These are phyloP conservation scores for Phymastichus coffea DNA, from an alignment of 1,140 invertebrate species.

Conservation along the genomic window DNA sequence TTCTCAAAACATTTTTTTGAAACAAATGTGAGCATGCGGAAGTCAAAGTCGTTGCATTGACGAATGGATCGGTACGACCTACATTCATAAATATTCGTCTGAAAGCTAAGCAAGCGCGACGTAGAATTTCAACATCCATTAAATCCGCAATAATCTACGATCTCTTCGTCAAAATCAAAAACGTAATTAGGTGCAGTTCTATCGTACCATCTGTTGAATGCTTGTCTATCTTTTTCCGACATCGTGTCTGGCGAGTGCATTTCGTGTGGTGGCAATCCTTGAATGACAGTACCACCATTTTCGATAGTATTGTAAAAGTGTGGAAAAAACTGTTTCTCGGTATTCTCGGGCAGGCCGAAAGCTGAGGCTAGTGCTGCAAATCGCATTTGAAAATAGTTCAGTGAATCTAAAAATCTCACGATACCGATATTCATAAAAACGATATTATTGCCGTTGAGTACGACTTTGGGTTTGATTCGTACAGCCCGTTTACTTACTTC, in stretches of 20 bases:
- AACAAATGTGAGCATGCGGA: not conserved
- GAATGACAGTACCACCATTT: slow-evolving; percentile 32
- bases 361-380: slow-evolving; percentile 33
- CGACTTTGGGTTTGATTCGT: slow-evolving; percentile 24
- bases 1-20: not conserved
- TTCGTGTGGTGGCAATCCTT: slow-evolving; percentile 11
- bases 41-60: not conserved
- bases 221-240: slow-evolving; percentile 4
- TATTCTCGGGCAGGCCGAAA: slow-evolving; percentile 26
- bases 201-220: slow-evolving; percentile 25
- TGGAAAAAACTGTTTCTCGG: slow-evolving; percentile 33
- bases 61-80: not conserved
- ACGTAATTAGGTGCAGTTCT: not conserved
- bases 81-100: not conserved
- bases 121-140: not conserved
- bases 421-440: slow-evolving; percentile 25
- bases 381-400: slow-evolving; percentile 38
- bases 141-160: not conserved
- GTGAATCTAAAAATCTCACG: slow-evolving; percentile 35
- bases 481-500: slow-evolving; percentile 17
- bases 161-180: not conserved
- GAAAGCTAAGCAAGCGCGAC: not conserved
- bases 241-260: slow-evolving; percentile 31
- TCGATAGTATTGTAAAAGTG: slow-evolving; percentile 36
- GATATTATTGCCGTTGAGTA: slow-evolving; percentile 31